Percentiles rank a stretch among this genome's conserved stretches.
Conservation (phyloP, 2,113 vertebrate genomes). For the Illadopsis cleaveri region DNA sequence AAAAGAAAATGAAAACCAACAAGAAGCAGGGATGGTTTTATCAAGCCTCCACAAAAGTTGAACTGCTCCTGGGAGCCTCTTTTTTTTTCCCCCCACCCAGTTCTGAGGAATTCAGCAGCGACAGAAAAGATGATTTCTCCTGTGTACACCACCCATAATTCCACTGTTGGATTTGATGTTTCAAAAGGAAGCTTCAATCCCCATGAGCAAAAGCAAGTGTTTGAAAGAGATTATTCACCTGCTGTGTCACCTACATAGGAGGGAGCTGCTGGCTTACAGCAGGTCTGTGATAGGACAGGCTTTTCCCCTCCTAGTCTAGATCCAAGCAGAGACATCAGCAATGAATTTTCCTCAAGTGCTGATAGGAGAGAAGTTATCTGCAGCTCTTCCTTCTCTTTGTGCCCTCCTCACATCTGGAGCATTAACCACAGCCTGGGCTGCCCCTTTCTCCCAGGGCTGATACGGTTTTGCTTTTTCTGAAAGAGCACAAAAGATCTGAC, state of each 20-base stretch:
- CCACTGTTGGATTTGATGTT: neutral
- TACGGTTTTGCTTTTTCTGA: neutral
- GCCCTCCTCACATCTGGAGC: neutral
- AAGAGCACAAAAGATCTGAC: neutral
- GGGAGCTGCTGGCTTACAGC: neutral
- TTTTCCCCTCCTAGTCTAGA: neutral
- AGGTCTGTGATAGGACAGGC: neutral
- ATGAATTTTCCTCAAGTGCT: neutral
- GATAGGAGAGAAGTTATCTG: neutral
- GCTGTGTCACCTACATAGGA: neutral
- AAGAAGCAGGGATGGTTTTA: neutral
- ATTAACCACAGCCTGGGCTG: neutral
- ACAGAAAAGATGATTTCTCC: neutral
- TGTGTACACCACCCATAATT: neutral
- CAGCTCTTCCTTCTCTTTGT: neutral
- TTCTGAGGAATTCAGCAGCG: neutral
- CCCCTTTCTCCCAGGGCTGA: neutral
- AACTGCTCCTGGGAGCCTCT: neutral
- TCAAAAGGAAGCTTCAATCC: neutral
- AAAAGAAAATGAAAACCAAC: constrained; percentile 15
- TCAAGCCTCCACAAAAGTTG: neutral
- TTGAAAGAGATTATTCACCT: constrained; percentile 33
- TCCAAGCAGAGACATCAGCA: neutral
- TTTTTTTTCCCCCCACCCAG: fast-evolving
- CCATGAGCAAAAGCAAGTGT: neutral